Percentiles rank a stretch among this genome's conserved stretches.
These are phyloP conservation scores for Peribatodes rhomboidaria DNA, from an alignment of 2,888 invertebrate species.

Conservation along the genomic window DNA sequence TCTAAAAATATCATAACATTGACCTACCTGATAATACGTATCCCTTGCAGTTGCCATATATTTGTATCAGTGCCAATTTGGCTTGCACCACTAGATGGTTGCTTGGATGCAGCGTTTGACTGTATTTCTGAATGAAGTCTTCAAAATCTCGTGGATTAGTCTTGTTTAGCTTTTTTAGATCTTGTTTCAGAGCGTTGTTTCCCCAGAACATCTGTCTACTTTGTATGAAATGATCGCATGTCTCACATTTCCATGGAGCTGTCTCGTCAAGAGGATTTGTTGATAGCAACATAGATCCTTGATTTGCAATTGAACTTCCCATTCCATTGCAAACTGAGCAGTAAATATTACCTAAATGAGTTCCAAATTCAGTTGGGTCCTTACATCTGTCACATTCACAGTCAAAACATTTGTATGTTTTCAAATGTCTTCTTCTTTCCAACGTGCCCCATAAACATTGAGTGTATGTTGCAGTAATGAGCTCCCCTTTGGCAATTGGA, in stretches of 20 bases:
- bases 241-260: constrained; percentile 89
- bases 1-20: constrained; percentile 22
- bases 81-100: constrained; percentile 90
- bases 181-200: constrained; percentile 87
- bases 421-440: constrained; percentile 87
- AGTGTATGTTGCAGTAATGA: constrained; percentile 90
- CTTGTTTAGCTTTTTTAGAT: constrained; percentile 85
- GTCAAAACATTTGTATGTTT: constrained; percentile 88
- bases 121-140: constrained; percentile 88
- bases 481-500: constrained; percentile 89
- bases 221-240: constrained; percentile 86
- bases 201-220: constrained; percentile 88
- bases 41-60: constrained; percentile 88
- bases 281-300: constrained; percentile 85
- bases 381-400: constrained; percentile 89
- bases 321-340: constrained; percentile 88
- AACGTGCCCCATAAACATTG: constrained; percentile 90
- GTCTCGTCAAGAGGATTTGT: constrained; percentile 86
- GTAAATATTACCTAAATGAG: constrained; percentile 87
- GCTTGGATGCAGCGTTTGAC: constrained; percentile 88
- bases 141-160: constrained; percentile 86
- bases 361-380: constrained; percentile 90
- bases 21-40: constrained; percentile 83
- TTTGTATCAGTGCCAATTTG: constrained; percentile 89
- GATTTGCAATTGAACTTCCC: constrained; percentile 54